phyloP scores from a whole-genome alignment of 2,888 invertebrate genomes.

The Drosophila pseudotalamancana region DNA sequence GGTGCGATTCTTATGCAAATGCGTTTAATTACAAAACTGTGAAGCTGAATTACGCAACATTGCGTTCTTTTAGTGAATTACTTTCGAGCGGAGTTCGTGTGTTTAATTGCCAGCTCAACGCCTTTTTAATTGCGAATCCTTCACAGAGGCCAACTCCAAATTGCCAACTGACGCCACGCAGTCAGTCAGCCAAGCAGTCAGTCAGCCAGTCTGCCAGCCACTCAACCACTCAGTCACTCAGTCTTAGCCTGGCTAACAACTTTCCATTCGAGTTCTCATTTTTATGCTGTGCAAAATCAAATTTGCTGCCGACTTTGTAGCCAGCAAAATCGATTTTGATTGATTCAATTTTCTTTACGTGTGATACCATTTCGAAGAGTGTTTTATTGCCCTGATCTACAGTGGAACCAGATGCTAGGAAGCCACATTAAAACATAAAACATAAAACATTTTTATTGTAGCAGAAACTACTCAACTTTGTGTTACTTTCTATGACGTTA shows the following conservation, averaged over 20 bases:
- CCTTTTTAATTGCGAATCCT: slow-evolving; percentile 68
- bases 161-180: slow-evolving; percentile 47
- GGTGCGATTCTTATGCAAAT: slow-evolving; percentile 79
- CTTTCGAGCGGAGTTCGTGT: slow-evolving; percentile 62
- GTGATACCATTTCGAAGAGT: slow-evolving; percentile 59
- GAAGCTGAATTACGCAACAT: slow-evolving; percentile 77
- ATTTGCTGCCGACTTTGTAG: slow-evolving; percentile 69
- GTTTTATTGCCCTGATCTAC: neutral
- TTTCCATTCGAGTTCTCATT: slow-evolving; percentile 34
- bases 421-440: neutral
- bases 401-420: neutral
- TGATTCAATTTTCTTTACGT: slow-evolving; percentile 79
- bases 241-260: slow-evolving; percentile 13
- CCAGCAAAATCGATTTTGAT: slow-evolving; percentile 80
- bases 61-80: slow-evolving; percentile 74
- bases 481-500: too few relatives aligned
- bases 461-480: too few relatives aligned
- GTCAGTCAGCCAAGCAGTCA: slow-evolving; percentile 7
- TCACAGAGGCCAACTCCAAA: slow-evolving; percentile 11
- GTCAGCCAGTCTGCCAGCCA: neutral
- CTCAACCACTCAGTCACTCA: neutral
- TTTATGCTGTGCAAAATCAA: slow-evolving; percentile 67
- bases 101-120: slow-evolving; percentile 75
- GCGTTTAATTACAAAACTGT: slow-evolving; percentile 83
- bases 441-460: neutral